Evolutionary conservation across 2,797 vertebrate species (phyloP).

Genomic region (Lerista edwardsae): DNA sequence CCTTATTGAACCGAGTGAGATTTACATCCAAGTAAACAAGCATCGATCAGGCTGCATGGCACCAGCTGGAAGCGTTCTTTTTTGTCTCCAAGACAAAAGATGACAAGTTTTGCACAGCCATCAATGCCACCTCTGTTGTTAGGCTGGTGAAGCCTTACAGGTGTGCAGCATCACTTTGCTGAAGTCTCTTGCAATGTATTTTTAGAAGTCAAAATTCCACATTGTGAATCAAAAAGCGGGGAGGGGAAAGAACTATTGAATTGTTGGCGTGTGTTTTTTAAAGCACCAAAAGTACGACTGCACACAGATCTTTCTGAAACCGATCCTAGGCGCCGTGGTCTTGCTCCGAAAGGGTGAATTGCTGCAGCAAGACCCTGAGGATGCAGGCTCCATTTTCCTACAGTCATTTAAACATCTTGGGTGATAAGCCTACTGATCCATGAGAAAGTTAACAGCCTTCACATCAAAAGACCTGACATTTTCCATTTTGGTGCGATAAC

Average conservation of each 20-base stretch:
- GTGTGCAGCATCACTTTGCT: background rate
- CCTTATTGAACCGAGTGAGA: background rate
- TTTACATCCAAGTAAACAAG: background rate
- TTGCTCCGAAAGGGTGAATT: background rate
- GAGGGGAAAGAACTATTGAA: fast-evolving
- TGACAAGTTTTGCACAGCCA: background rate
- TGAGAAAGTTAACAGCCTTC: conserved; percentile 9
- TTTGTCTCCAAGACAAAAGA: background rate
- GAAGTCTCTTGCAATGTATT: background rate
- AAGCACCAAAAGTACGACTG: background rate
- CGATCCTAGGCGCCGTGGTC: background rate
- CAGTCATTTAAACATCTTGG: background rate
- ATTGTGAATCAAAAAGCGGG: background rate
- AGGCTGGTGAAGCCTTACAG: background rate
- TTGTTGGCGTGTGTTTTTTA: background rate
- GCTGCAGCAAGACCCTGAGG: background rate
- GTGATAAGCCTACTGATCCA: background rate
- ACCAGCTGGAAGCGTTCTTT: background rate
- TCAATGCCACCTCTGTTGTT: conserved; percentile 5
- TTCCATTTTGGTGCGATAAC: background rate
- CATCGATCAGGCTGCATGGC: background rate
- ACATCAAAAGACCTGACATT: background rate
- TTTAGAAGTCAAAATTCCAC: conserved; percentile 19
- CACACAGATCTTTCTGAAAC: background rate
- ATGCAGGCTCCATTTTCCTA: conserved; percentile 1